Percentiles rank a stretch among this genome's conserved stretches.
Conservation (phyloP, 1,140 invertebrate species). For the Trissolcus basalis region DNA sequence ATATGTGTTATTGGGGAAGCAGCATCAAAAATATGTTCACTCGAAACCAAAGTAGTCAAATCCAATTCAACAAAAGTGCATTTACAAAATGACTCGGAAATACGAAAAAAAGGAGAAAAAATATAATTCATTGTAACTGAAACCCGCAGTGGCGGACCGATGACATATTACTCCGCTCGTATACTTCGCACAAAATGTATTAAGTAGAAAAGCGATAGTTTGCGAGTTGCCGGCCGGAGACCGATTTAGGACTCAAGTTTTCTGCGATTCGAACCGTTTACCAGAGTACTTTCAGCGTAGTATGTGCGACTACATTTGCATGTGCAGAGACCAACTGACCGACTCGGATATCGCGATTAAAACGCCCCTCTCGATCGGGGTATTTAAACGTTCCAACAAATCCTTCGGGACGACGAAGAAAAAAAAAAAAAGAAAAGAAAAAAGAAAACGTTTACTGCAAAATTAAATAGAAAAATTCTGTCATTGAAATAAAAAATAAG, state of each 20-base stretch:
- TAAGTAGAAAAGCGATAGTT: constrained; percentile 27
- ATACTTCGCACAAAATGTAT: constrained; percentile 8
- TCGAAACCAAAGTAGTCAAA: too few relatives aligned
- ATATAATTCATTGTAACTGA: background rate
- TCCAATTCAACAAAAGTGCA: too few relatives aligned
- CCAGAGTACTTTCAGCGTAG: constrained; percentile 23
- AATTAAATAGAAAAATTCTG: too few relatives aligned
- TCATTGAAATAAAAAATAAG: too few relatives aligned
- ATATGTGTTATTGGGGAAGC: too few relatives aligned
- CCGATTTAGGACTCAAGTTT: constrained; percentile 35
- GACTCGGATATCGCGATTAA: constrained; percentile 9
- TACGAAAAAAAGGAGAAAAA: background rate
- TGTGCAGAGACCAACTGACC: constrained; percentile 18
- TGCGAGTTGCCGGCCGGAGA: constrained; percentile 15
- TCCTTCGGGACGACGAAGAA: too few relatives aligned
- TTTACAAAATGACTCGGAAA: background rate
- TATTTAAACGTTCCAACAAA: background rate
- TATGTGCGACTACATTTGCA: constrained; percentile 16
- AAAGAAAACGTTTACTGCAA: background rate
- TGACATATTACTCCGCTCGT: constrained; percentile 14
- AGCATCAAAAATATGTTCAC: too few relatives aligned
- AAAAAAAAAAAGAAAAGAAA: background rate
- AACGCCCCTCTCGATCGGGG: background rate
- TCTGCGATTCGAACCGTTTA: constrained; percentile 20
- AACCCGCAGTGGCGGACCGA: background rate